Base-by-base conservation (phyloP, 2,113 vertebrate genomes). In the Zapus hudsonius region DNA sequence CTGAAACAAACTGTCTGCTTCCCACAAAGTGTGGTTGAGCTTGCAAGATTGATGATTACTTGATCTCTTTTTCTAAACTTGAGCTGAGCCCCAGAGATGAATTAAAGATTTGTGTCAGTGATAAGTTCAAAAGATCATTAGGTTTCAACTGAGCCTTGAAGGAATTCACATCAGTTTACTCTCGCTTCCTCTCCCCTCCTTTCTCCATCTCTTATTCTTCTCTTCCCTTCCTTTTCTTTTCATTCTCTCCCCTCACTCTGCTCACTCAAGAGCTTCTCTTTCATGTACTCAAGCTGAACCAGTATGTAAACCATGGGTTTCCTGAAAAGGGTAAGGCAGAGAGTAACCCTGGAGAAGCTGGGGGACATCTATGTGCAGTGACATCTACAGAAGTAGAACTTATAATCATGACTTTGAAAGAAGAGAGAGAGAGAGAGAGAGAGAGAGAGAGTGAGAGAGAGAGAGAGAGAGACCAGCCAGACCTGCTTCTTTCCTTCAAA, bases 1-100 rank as follows among this genome's bases (percentile, higher is more conserved):
- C 17, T 0, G 9, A 95, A 47, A 85, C 0, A 0, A 22, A 44
- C 7, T 93, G 82, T 96, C 95, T 97, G 31, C 87, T 97, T 97
- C 95, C 89, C 94, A 84, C 78, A 89, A 94, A 93, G 95, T 85
- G 73, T n/a, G 64, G 90, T 95, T 89, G 96, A 82, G 84, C 75
- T 84, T 25, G 87, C 79, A 86, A 89, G 93, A 97, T 97, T 96
- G 95, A 67, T 95, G 91, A 61, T 81, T 93, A 96, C 76, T 80
- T 95, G 81, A 67, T 94, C 44, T 87, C 76, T 82, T 92, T 94
- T 88, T 66, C 69, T 42, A 36, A 25, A 44, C 13, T 38, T 74
- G 44, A 31, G 47, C 67, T 22, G 81, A 70, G 12, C 31, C 47
- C 79, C 11, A 86, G 38, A 79, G 61, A 87, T 81, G 79, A 96